Evolutionary conservation across 2,888 invertebrate species (phyloP), one percentile per base, ranked within the genome.

Genomic region (Physocephala rufipes): DNA sequence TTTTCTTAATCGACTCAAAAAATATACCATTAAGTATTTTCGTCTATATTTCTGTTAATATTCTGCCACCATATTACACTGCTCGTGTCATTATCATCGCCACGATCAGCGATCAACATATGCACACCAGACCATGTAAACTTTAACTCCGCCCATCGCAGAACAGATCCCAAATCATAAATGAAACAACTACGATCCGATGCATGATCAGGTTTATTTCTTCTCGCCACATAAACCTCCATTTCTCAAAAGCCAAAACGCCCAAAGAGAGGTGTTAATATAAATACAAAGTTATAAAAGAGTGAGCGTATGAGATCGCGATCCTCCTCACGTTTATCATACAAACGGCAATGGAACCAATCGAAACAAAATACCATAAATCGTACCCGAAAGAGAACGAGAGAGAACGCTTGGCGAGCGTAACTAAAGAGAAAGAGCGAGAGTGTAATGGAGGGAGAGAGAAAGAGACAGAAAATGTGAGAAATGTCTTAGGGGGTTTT

Each of bases 201-300:
- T 19, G 1, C 49, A 49, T n/a, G 19, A 2, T n/a, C 49, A 49
- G 19, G 19, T n/a, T 19, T n/a, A n/a, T n/a, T n/a, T n/a, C n/a
- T n/a, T 1, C 19, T n/a, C 16, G n/a, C 61, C 19, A 43, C 67
- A 43, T 3, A 43, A 45, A 43, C 70, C 61, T 70, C 47, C 26
- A 70, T 21, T 58, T 64, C 36, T 43, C 21, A 58, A 64, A 47
- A 36, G 49, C 59, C n/a, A n/a, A n/a, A n/a, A n/a, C n/a, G n/a
- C n/a, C n/a, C n/a, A n/a, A n/a, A n/a, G n/a, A n/a, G 15, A 13
- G 62, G 45, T 13, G 21, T 58, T 16, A 12, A 58, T 66, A 67
- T 71, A 69, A 73, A 73, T 74, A 74, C 70, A 74, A 64, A 65
- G 65, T 65, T 62, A 72, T n/a, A n/a, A n/a, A n/a, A 63, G 70